Conservation (phyloP, 1,140 invertebrate species). For the Drosophila albomicans region DNA sequence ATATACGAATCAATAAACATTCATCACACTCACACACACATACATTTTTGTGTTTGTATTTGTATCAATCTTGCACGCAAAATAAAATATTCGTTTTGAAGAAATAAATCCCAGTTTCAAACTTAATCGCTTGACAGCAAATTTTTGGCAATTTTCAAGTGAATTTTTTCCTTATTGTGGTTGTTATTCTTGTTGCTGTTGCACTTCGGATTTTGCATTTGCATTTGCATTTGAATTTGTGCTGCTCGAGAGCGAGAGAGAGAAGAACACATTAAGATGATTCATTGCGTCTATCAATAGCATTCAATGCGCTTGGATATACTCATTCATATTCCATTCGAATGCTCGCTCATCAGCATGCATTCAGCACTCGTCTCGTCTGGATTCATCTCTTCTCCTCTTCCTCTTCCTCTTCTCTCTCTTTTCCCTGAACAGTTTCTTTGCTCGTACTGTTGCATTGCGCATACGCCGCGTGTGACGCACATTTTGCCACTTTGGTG, state of each 20-base stretch:
- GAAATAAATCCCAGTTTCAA: conserved; percentile 5
- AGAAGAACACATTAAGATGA: conserved; percentile 37
- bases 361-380: conserved; percentile 32
- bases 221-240: background rate
- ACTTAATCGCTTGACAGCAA: background rate
- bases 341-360: conserved; percentile 28
- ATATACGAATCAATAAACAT: background rate
- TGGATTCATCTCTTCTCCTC: background rate
- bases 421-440: conserved; percentile 26
- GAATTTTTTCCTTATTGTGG: background rate
- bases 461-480: conserved; percentile 65
- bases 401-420: too few relatives aligned
- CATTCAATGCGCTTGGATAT: conserved; percentile 39
- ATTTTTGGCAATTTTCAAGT: conserved; percentile 11
- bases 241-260: background rate
- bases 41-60: background rate
- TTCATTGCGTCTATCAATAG: conserved; percentile 49
- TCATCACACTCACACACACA: background rate
- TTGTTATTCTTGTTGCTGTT: too few relatives aligned
- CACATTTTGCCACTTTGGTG: conserved; percentile 6
- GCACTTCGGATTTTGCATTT: conserved; percentile 6
- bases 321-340: conserved; percentile 31
- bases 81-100: background rate
- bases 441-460: conserved; percentile 50
- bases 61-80: background rate